Evolutionary conservation across 2,797 vertebrate genomes (phyloP), one percentile per base, ranked within the genome.

Genomic region (Ataeniobius toweri): DNA sequence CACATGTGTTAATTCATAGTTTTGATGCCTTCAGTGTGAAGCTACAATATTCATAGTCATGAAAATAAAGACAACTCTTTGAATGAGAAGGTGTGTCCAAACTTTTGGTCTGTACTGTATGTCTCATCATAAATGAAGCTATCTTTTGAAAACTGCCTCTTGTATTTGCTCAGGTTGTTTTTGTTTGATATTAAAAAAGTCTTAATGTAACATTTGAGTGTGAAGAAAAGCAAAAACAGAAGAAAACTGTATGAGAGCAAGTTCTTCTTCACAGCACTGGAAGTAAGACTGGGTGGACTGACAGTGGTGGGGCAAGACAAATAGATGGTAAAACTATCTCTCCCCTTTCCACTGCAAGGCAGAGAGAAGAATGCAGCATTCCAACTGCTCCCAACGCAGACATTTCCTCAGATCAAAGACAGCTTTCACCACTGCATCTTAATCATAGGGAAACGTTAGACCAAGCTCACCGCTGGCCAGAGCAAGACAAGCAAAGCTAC

Each of bases 331-430:
- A 89, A 91, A 89, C 86, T 88, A 92, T 94, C 90, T 89, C 89
- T 89, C 89, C 81, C 80, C 81, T 85, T 91, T 80, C 85, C 85
- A 94, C 91, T 93, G 87, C 78, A 59, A 89, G 85, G 89, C 89
- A 84, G 91, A 88, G 83, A 86, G 50, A 58, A 86, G 89, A 82
- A 89, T 82, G 86, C 87, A 58, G 90, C 92, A 95, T 94, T 93
- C 91, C 91, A 88, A 85, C 91, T 89, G 88, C 92, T 94, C 90
- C 92, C 92, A 79, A 89, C 83, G 75, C 93, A 94, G 92, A 94
- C 93, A 94, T 92, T 94, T 94, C 91, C 94, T 93, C 90, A 92
- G 93, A 96, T 96, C 94, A 95, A 96, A 94, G 93, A 83, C 89
- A 86, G 91, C 93, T 92, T 95, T 94, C 92, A 93, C 88, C 89